Base-by-base conservation (phyloP, 2,113 vertebrate genomes). In the Gila orcuttii region DNA sequence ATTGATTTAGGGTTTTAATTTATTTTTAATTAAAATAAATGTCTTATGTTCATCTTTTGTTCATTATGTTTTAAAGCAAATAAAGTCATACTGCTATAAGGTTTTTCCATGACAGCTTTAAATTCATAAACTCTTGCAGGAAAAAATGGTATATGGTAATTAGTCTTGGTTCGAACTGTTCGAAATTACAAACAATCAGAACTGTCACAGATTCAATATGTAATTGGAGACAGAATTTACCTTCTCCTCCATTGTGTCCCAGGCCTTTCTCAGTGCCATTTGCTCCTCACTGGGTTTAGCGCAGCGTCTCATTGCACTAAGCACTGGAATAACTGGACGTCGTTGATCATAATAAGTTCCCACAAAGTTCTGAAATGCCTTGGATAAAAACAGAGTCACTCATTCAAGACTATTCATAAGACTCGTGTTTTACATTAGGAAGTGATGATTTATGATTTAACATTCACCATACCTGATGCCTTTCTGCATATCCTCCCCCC, bases 301-400 rank as follows among this genome's bases (percentile, higher is more conserved):
- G 23, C 31, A 86, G 36, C 85, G 90, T 87, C 81, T 90, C 87
- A 90, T 93, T 19, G 90, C 86, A 0, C 90, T 89, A 82, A 96
- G 84, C 25, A 94, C 8, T 4, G 93, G 92, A 86, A 94, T 36
- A 81, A 95, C 94, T 11, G 85, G 6, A 0, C 86, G 88, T 77
- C 96, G 93, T 79, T 87, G 94, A 86, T 94, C 93, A 89, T 92
- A 89, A 89, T 96, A 94, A 3, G 90, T 91, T 69, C 91, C 91
- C 90, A 93, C 84, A 88, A 96, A 96, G 50, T 92, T 92, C 31
- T 95, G 91, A 90, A 95, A 95, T 79, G 92, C 93, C 96, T 97
- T 59, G 59, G n/a, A 86, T 79, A 36, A 55, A 59, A 39, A 76
- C 57, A 31, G 0, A 82, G 2, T 52, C 33, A 45, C 7, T 47